These are phyloP conservation scores for Mesorhabditis spiculigera DNA, from an alignment of 2,888 invertebrate genomes.

Conservation along the genomic window DNA sequence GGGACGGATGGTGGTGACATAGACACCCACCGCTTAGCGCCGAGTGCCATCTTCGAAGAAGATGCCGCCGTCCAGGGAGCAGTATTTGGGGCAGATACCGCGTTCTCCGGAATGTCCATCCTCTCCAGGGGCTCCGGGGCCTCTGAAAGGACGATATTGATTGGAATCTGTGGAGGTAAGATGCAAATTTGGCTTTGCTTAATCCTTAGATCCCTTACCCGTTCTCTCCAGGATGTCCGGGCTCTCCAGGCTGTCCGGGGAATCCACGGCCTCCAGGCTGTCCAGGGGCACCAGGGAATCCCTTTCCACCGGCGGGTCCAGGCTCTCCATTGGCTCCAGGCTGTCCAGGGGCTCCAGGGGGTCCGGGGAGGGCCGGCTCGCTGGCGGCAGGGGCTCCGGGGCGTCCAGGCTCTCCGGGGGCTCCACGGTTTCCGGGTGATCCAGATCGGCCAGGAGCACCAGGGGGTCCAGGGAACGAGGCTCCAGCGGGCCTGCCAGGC, in stretches of 20 bases:
- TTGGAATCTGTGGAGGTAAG: too few species aligned
- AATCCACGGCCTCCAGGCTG: conserved; percentile 26
- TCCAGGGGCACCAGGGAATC: conserved; percentile 27
- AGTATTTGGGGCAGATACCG: neutral
- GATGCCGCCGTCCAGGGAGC: conserved; percentile 3
- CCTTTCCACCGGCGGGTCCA: conserved; percentile 27
- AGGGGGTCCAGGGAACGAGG: conserved; percentile 21
- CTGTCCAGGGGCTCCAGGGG: conserved; percentile 34
- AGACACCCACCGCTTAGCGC: neutral
- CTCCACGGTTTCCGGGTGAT: conserved; percentile 31
- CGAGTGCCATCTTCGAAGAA: conserved; percentile 6
- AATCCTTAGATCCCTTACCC: neutral
- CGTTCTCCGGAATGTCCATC: conserved; percentile 3
- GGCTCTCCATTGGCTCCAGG: conserved; percentile 36
- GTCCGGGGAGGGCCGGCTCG: conserved; percentile 31
- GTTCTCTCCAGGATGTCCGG: conserved; percentile 1
- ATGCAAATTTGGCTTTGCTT: too few species aligned
- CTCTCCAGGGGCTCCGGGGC: neutral
- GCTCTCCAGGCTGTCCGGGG: conserved; percentile 27
- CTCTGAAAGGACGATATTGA: neutral
- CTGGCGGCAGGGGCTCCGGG: conserved; percentile 24
- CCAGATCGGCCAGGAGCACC: conserved; percentile 33
- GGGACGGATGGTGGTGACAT: neutral
- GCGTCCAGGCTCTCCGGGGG: conserved; percentile 26
- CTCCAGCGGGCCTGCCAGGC: neutral